These are phyloP conservation scores for Numenius phaeopus DNA, from an alignment of 2,797 vertebrate genomes.

Conservation along the genomic window DNA sequence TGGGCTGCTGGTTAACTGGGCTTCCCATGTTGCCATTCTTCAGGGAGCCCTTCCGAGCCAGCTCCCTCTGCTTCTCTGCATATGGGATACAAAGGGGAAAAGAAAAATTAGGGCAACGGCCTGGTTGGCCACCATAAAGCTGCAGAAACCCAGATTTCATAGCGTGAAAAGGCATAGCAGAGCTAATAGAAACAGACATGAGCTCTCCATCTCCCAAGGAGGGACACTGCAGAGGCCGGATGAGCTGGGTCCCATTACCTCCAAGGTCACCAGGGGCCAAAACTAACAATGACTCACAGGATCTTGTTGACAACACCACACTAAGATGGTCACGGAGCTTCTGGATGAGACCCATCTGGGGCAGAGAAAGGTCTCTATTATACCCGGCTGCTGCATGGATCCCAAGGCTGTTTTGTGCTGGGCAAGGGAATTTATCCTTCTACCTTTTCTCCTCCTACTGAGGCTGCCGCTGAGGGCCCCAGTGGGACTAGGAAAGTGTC, in stretches of 20 bases:
- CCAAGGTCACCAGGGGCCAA: neutral
- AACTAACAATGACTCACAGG: neutral
- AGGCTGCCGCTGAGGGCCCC: neutral
- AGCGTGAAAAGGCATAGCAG: neutral
- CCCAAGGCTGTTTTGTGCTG: neutral
- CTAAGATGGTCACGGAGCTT: neutral
- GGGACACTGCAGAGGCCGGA: neutral
- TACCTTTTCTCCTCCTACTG: neutral
- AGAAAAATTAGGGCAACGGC: constrained; percentile 3
- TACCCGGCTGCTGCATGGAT: neutral
- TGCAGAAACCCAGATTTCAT: neutral
- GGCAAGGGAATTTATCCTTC: neutral
- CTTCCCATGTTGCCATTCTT: constrained; percentile 96
- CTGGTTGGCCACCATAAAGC: neutral
- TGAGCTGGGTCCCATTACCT: neutral
- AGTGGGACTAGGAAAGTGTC: neutral
- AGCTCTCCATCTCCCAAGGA: neutral
- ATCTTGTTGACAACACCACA: neutral
- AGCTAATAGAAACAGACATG: neutral
- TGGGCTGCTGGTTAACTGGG: constrained; percentile 97
- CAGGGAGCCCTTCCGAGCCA: constrained; percentile 94
- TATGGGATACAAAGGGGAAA: constrained; percentile 47
- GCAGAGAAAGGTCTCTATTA: neutral
- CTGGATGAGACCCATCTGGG: neutral
- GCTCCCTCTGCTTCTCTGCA: constrained; percentile 97